These are phyloP conservation scores for Neelides sp. DNA, from an alignment of 1,140 invertebrate genomes.

Conservation along the genomic window DNA sequence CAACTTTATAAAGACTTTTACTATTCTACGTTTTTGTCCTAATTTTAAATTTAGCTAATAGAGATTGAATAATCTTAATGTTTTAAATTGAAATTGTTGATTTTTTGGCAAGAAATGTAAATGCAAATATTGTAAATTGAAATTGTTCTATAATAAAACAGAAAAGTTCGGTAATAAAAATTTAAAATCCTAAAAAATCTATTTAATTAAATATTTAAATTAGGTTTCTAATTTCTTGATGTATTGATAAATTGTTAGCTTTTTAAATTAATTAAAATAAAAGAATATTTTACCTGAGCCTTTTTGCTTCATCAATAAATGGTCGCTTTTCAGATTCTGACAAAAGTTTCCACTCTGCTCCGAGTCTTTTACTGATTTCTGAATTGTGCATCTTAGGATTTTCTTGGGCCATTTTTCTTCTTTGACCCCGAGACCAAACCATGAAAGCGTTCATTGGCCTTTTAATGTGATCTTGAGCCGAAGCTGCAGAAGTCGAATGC, in stretches of 20 bases:
- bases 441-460: slow-evolving; percentile 87
- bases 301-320: slow-evolving; percentile 34
- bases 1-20: background rate
- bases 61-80: slow-evolving; percentile 2
- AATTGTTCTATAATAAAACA: background rate
- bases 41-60: background rate
- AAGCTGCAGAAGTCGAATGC: slow-evolving; percentile 72
- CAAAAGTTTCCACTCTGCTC: slow-evolving; percentile 96
- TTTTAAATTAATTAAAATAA: slow-evolving; percentile 37
- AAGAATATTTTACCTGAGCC: slow-evolving; percentile 29
- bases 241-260: slow-evolving; percentile 35
- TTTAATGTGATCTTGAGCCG: slow-evolving; percentile 63
- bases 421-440: slow-evolving; percentile 72
- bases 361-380: slow-evolving; percentile 59
- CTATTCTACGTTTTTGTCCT: background rate
- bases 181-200: background rate
- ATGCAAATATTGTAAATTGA: background rate
- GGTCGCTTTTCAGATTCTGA: slow-evolving; percentile 86
- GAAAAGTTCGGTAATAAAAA: background rate
- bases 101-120: background rate
- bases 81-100: background rate
- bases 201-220: background rate
- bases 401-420: slow-evolving; percentile 91
- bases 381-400: slow-evolving; percentile 92
- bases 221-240: slow-evolving; percentile 19